Evolutionary conservation across 2,113 vertebrate species (phyloP).

Genomic region (Podarcis cretensis): DNA sequence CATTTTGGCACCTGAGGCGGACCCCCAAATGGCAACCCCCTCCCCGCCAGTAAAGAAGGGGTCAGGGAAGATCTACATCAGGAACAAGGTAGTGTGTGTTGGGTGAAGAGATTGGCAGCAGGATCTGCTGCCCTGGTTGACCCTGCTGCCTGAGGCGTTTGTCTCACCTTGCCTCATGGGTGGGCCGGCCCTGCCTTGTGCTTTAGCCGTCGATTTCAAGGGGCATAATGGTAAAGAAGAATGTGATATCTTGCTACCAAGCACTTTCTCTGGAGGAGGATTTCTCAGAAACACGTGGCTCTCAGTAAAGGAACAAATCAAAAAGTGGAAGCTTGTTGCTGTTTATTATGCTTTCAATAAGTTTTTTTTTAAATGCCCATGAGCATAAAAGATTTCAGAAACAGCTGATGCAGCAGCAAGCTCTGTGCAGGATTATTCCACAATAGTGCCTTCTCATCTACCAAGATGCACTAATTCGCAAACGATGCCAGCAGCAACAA

Average conservation of each 20-base stretch:
- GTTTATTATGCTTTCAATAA: background rate
- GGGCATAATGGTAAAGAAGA: background rate
- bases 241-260: background rate
- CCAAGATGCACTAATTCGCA: conserved; percentile 9
- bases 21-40: too few relatives aligned
- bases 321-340: background rate
- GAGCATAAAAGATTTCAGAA: background rate
- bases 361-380: background rate
- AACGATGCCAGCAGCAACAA: background rate
- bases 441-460: background rate
- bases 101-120: too few relatives aligned
- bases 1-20: too few relatives aligned
- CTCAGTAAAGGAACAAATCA: background rate
- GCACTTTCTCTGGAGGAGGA: background rate
- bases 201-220: background rate
- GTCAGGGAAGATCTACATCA: too few relatives aligned
- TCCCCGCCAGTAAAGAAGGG: too few relatives aligned
- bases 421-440: background rate
- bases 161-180: too few relatives aligned
- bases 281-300: background rate
- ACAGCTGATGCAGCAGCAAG: background rate
- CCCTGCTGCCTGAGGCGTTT: too few relatives aligned
- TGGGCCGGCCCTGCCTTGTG: too few relatives aligned
- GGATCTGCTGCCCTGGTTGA: too few relatives aligned
- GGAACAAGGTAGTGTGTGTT: too few relatives aligned